A percentile compares a stretch with the other conserved stretches of the same genome.
phyloP scores from a whole-genome alignment of 1,140 invertebrate genomes.

The Euura saliciscinereae region DNA sequence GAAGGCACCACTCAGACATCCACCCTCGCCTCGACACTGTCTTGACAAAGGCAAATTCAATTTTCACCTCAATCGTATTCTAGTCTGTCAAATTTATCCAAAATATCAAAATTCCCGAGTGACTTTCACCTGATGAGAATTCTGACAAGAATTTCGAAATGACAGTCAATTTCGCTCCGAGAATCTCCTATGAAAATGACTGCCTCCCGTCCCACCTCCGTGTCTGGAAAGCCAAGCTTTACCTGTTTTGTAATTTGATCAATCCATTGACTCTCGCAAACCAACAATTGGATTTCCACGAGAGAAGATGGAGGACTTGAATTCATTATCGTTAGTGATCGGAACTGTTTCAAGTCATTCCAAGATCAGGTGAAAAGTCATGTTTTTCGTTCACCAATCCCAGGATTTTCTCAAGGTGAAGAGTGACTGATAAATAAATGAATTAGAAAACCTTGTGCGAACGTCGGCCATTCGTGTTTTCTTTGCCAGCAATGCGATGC shows the following conservation, averaged over 20 bases:
- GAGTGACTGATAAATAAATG: no score
- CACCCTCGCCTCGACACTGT: not conserved
- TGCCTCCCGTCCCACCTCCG: slow-evolving; percentile 4
- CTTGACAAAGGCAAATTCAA: not conserved
- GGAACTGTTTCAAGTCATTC: no score
- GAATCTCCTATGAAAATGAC: slow-evolving; percentile 23
- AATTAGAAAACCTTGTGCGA: no score
- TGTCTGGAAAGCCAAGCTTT: slow-evolving; percentile 29
- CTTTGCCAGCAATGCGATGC: no score
- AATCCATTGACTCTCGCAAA: slow-evolving; percentile 26
- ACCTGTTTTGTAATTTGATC: slow-evolving; percentile 38
- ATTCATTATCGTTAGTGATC: not conserved
- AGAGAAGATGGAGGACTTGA: slow-evolving; percentile 26
- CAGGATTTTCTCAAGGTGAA: no score
- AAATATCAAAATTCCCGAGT: no score
- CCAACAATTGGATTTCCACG: slow-evolving; percentile 32
- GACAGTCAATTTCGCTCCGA: slow-evolving; percentile 5
- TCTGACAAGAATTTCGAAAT: no score
- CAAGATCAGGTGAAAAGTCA: no score
- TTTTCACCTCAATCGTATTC: not conserved
- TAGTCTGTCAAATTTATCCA: not conserved
- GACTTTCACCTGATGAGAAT: no score
- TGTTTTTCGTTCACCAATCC: no score
- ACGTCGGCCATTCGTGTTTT: no score
- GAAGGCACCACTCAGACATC: not conserved